Evolutionary conservation across 64 coral and sea anemone genomes (phyloP), one percentile per base, ranked within the genome.

Genomic region (Actinia equina): DNA sequence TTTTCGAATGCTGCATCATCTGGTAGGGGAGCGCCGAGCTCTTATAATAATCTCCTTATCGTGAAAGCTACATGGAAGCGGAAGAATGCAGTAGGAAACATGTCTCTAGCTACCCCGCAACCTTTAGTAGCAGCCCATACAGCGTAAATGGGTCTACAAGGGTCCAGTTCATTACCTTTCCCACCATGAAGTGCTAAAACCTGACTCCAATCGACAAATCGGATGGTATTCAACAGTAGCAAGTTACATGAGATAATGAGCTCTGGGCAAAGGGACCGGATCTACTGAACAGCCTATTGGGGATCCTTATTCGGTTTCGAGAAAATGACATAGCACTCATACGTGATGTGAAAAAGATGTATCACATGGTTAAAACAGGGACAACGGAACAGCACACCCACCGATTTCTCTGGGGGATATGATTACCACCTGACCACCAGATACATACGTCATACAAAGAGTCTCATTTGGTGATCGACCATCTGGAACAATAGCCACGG

Each of bases 331-430:
- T 92, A 46, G 86, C 41, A 1, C 54, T 78, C 22, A 59, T 78
- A 0, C 25, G 86, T 41, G 86, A 87, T 19, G 44, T 87, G 19
- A 64, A 86, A 43, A 86, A 69, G 54, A 70, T 86, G 85, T 44
- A 86, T 60, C 60, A 86, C 41, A 65, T 37, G 2, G 85, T 64
- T 17, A 43, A 18, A 71, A 86, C 85, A 17, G 70, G 13, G 20
- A 15, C 20, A 2, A 17, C 51, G 3, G 26, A 88, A 42, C 25
- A 86, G 20, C 85, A 86, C 43, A 71, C 43, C 7, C 83, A 86
- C 26, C 59, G 85, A 4, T 91, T 91, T 83, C 53, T 91, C 44
- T 91, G 90, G 90, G 90, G 67, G 85, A 92, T 44, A 92, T 92
- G 90, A 23, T 87, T 27, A 71, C 56, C 11, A 65, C 65, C 18